phyloP scores from a whole-genome alignment of 2,888 invertebrate species.

The Drosophila paranaensis region DNA sequence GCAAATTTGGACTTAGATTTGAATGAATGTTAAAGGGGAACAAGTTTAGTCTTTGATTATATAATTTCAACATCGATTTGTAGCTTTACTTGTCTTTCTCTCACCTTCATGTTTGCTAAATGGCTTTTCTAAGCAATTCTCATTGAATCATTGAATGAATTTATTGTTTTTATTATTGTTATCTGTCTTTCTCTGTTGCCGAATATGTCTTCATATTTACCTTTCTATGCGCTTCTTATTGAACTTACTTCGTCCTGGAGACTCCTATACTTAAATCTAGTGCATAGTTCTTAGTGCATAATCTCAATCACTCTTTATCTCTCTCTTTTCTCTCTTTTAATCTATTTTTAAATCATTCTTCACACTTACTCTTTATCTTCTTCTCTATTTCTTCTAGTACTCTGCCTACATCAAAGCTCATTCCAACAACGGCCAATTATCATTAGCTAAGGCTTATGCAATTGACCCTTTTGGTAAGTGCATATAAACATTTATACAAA shows the following conservation, averaged over 20 bases:
- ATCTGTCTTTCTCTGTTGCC: too few relatives aligned
- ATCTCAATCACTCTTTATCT: too few relatives aligned
- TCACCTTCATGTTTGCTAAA: background rate
- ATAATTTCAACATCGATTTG: background rate
- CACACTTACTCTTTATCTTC: background rate
- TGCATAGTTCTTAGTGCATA: too few relatives aligned
- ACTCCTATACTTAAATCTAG: too few relatives aligned
- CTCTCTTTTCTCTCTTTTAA: background rate
- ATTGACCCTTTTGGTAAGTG: background rate
- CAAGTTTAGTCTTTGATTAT: background rate
- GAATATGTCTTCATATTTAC: too few relatives aligned
- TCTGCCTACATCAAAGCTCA: background rate
- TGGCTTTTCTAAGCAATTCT: background rate
- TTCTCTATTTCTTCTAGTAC: background rate
- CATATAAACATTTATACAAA: background rate
- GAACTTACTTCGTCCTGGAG: too few relatives aligned
- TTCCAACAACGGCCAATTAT: background rate
- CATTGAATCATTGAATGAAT: background rate
- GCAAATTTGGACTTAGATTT: too few relatives aligned
- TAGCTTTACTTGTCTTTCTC: background rate
- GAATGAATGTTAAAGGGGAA: too few relatives aligned
- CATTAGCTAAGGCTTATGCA: background rate
- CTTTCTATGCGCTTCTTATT: too few relatives aligned
- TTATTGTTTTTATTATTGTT: too few relatives aligned
- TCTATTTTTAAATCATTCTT: background rate